Percentiles rank a stretch among this genome's conserved stretches.
Evolutionary conservation across 1,140 invertebrate genomes (phyloP).

Genomic region (Papilio glaucus): DNA sequence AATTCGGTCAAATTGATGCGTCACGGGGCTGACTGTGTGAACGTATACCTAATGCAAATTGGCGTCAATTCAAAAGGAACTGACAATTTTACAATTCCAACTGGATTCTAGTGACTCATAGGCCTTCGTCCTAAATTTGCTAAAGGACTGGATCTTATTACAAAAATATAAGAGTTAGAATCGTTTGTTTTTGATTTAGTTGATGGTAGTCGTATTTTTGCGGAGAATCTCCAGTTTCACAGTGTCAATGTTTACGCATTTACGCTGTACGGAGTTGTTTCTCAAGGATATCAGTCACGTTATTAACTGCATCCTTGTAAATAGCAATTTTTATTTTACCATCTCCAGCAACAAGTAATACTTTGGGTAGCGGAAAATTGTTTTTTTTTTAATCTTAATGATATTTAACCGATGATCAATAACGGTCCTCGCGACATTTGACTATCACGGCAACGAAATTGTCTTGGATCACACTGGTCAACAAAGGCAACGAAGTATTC

Average conservation of each 20-base stretch:
- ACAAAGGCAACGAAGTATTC: too few relatives aligned
- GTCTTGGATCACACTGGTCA: too few relatives aligned
- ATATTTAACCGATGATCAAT: too few relatives aligned
- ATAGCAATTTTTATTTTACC: background rate
- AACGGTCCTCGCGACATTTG: too few relatives aligned
- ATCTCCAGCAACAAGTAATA: background rate
- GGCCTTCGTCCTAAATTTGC: background rate
- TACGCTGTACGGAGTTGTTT: background rate
- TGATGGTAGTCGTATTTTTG: background rate
- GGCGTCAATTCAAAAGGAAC: slow-evolving; percentile 33
- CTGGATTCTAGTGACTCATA: slow-evolving; percentile 28
- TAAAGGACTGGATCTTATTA: background rate
- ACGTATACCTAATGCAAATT: slow-evolving; percentile 26
- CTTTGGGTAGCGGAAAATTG: background rate
- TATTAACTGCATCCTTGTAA: slow-evolving; percentile 6
- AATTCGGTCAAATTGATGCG: slow-evolving; percentile 36
- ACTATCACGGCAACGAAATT: too few relatives aligned
- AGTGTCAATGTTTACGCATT: slow-evolving; percentile 37
- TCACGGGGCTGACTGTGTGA: slow-evolving; percentile 28
- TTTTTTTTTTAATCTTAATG: too few relatives aligned
- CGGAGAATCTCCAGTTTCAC: slow-evolving; percentile 29
- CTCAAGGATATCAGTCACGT: slow-evolving; percentile 29
- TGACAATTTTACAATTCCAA: slow-evolving; percentile 38
- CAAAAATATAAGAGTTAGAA: background rate
- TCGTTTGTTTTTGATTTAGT: background rate